Conservation (phyloP, 2,888 invertebrate genomes). For the Sinopyrophorus schimmeli region DNA sequence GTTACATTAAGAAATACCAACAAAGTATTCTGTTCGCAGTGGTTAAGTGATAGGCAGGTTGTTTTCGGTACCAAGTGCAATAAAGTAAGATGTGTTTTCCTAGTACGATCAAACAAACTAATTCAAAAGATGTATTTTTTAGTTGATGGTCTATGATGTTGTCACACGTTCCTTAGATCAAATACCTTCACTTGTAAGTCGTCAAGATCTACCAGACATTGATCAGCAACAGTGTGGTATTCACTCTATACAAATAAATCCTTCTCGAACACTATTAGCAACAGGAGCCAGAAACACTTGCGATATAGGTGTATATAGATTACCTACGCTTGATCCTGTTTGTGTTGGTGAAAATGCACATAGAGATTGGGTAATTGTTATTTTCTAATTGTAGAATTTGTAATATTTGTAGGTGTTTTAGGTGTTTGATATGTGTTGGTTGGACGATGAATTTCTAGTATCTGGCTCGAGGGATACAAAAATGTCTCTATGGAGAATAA, state of each 20-base stretch:
- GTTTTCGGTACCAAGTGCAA: constrained; percentile 98
- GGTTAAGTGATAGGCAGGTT: constrained; percentile 93
- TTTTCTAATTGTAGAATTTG: constrained; percentile 4
- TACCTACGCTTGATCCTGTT: constrained; percentile 94
- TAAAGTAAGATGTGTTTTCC: no score
- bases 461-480: constrained; percentile 92
- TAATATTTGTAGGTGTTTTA: constrained; percentile 44
- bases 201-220: constrained; percentile 60
- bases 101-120: no score
- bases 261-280: constrained; percentile 85
- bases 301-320: constrained; percentile 85
- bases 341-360: constrained; percentile 91
- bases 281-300: constrained; percentile 92
- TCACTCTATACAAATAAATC: constrained; percentile 92
- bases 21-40: constrained; percentile 94
- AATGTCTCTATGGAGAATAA: constrained; percentile 88
- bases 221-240: constrained; percentile 82
- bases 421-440: constrained; percentile 90
- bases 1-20: constrained; percentile 84
- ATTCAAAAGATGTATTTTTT: constrained; percentile 38
- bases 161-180: constrained; percentile 83
- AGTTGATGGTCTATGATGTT: constrained; percentile 92
- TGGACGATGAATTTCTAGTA: constrained; percentile 93
- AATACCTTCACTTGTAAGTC: constrained; percentile 82
- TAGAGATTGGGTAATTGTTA: constrained; percentile 75